Conservation (phyloP, 2,888 invertebrate genomes). For the Neoascia interrupta region DNA sequence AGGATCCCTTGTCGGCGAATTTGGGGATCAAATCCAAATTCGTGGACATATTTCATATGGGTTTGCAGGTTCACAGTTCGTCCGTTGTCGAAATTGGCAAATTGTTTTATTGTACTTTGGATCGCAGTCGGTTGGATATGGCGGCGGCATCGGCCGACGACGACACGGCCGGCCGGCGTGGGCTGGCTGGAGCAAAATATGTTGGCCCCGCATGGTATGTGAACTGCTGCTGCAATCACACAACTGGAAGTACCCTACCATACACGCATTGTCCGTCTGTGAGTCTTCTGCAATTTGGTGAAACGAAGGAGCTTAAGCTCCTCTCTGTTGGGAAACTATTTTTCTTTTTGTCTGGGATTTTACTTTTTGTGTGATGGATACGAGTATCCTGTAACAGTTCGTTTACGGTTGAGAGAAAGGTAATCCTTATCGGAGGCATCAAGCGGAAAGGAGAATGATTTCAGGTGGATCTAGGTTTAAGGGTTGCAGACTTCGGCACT, state of each 20-base stretch:
- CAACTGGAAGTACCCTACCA: not conserved
- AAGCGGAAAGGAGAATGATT: too few species aligned
- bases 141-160: not conserved
- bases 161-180: not conserved
- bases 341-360: conserved; percentile 13
- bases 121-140: conserved; percentile 3
- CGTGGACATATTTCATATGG: conserved; percentile 65
- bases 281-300: not conserved
- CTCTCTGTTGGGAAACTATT: conserved; percentile 26
- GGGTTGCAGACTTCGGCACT: too few species aligned
- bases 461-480: too few species aligned
- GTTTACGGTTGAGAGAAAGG: conserved; percentile 32
- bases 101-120: conserved; percentile 64
- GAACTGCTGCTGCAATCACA: not conserved
- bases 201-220: conserved; percentile 35
- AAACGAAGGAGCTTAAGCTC: conserved; percentile 24
- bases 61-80: conserved; percentile 56
- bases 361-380: conserved; percentile 23
- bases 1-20: conserved; percentile 36
- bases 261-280: not conserved
- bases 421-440: conserved; percentile 25
- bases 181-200: conserved; percentile 14
- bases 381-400: conserved; percentile 27
- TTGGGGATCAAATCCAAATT: conserved; percentile 64
- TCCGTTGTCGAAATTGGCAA: conserved; percentile 65